Conservation (phyloP, 1,140 invertebrate species). For the Drosophila lini region DNA sequence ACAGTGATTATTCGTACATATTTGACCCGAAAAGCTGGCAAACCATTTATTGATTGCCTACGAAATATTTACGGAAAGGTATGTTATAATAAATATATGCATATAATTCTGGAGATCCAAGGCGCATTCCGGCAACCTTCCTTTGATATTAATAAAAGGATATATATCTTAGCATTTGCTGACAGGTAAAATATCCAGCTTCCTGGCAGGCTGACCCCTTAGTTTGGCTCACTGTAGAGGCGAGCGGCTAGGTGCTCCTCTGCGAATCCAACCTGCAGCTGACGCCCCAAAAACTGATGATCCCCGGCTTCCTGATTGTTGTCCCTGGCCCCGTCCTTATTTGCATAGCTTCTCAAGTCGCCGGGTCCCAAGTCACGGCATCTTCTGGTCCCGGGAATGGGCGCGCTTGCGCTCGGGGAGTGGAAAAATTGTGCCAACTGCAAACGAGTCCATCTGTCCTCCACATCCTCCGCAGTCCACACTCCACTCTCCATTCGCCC, state of each 20-base stretch:
- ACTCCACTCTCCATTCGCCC: background rate
- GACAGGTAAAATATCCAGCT: background rate
- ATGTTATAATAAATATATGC: too few relatives aligned
- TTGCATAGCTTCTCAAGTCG: conserved; percentile 49
- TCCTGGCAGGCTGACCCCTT: background rate
- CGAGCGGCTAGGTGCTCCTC: conserved; percentile 15
- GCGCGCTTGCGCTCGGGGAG: conserved; percentile 54
- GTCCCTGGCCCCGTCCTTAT: conserved; percentile 21
- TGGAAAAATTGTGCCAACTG: conserved; percentile 53
- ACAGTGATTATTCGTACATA: background rate
- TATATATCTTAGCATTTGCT: too few relatives aligned
- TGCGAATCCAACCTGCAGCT: conserved; percentile 49
- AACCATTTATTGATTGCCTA: background rate
- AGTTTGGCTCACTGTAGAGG: conserved; percentile 17
- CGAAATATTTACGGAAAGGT: background rate
- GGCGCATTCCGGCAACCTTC: background rate
- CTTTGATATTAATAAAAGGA: background rate
- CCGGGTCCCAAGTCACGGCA: conserved; percentile 27
- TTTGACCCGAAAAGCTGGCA: too few relatives aligned
- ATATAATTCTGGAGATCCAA: background rate
- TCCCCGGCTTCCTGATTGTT: conserved; percentile 20
- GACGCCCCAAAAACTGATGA: conserved; percentile 48
- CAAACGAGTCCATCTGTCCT: conserved; percentile 46
- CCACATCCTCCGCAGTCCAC: conserved; percentile 2
- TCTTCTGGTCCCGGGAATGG: conserved; percentile 21